Conservation (phyloP, 2,888 invertebrate genomes). For the Eristalinus aeneus region DNA sequence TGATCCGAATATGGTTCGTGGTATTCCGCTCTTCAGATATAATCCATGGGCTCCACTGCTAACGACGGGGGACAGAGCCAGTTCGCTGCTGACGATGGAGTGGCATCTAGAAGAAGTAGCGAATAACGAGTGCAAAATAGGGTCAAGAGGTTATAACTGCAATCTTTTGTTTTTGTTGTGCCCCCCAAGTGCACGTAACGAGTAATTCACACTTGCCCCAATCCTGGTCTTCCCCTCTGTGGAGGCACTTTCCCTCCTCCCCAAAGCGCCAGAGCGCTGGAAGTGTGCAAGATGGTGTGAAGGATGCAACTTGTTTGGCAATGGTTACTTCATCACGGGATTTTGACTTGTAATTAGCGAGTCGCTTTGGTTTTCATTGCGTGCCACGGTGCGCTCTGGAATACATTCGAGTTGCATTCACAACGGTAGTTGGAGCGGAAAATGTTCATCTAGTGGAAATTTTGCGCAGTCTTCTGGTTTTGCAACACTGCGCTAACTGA, state of each 20-base stretch:
- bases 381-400: background rate
- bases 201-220: slow-evolving; percentile 54
- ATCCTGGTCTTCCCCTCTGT: slow-evolving; percentile 9
- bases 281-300: background rate
- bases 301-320: slow-evolving; percentile 30
- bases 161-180: slow-evolving; percentile 46
- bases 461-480: background rate
- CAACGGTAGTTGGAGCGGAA: background rate
- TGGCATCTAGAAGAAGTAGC: slow-evolving; percentile 10
- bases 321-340: slow-evolving; percentile 9
- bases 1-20: slow-evolving; percentile 46
- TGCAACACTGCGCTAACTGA: background rate
- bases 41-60: slow-evolving; percentile 34
- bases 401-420: background rate
- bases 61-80: background rate
- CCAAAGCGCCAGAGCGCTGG: background rate
- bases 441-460: background rate
- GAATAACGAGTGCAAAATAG: slow-evolving; percentile 47
- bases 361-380: background rate
- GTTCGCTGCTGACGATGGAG: background rate
- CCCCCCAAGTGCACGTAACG: slow-evolving; percentile 38
- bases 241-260: no score
- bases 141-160: slow-evolving; percentile 68
- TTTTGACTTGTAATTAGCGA: background rate
- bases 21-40: slow-evolving; percentile 41